Conservation (phyloP, 2,888 invertebrate species). For the Allygus modestus region DNA sequence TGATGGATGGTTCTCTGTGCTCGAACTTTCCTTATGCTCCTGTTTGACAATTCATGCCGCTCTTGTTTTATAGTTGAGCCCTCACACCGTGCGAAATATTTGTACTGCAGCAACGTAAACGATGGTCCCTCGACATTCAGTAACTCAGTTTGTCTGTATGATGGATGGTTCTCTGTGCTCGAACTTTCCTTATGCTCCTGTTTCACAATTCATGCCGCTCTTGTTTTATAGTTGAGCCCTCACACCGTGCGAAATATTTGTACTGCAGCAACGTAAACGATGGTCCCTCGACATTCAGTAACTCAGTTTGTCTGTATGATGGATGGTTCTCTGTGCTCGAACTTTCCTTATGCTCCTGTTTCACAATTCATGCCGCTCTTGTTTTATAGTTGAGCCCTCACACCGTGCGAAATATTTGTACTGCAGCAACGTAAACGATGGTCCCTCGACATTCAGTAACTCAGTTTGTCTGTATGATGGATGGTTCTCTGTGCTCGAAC, state of each 20-base stretch:
- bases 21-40: neutral
- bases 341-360: neutral
- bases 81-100: neutral
- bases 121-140: too few species aligned
- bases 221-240: neutral
- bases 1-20: constrained; percentile 15
- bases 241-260: neutral
- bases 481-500: neutral
- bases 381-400: neutral
- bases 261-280: neutral
- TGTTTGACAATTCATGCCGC: neutral
- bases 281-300: too few species aligned
- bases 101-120: neutral
- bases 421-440: neutral
- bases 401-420: constrained; percentile 1
- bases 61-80: neutral
- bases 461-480: neutral
- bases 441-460: too few species aligned
- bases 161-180: constrained; percentile 16
- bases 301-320: neutral
- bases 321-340: constrained; percentile 4
- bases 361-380: neutral
- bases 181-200: neutral
- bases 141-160: neutral
- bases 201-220: neutral